These are phyloP conservation scores for Cheilinus undulatus DNA, from an alignment of 2,113 vertebrate species.

Conservation along the genomic window DNA sequence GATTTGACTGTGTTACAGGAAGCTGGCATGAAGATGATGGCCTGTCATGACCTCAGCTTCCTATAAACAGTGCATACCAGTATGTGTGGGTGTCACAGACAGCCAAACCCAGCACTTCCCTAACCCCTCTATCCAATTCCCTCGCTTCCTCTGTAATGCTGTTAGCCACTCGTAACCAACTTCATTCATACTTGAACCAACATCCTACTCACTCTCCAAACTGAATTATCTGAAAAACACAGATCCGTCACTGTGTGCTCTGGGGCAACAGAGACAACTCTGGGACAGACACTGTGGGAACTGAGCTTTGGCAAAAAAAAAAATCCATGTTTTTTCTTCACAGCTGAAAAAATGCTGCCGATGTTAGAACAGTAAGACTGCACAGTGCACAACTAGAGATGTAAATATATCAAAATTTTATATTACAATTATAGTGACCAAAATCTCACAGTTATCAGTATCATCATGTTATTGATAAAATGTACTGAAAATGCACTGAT, in stretches of 20 bases:
- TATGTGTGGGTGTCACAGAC: background rate
- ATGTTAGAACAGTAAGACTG: background rate
- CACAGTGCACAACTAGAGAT: background rate
- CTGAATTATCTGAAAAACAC: constrained; percentile 29
- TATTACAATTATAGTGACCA: too few relatives aligned
- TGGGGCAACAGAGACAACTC: background rate
- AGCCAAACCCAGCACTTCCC: constrained; percentile 25
- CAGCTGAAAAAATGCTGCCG: background rate
- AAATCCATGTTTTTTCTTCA: background rate
- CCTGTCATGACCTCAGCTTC: too few relatives aligned
- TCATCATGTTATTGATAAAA: too few relatives aligned
- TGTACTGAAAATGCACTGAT: too few relatives aligned
- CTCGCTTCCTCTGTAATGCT: constrained; percentile 23
- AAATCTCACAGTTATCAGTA: too few relatives aligned
- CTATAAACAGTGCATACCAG: background rate
- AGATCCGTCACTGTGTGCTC: constrained; percentile 26
- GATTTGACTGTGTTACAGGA: too few relatives aligned
- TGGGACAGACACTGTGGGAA: constrained; percentile 17
- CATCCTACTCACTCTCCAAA: constrained; percentile 34
- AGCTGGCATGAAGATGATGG: too few relatives aligned
- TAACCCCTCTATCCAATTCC: constrained; percentile 21
- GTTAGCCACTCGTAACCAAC: background rate
- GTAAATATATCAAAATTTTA: too few relatives aligned
- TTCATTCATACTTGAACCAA: constrained; percentile 13
- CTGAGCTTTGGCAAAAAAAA: background rate